A percentile compares a stretch with the other conserved stretches of the same genome.
phyloP scores from a whole-genome alignment of 2,888 invertebrate species.

The Scaptomyza parva region DNA sequence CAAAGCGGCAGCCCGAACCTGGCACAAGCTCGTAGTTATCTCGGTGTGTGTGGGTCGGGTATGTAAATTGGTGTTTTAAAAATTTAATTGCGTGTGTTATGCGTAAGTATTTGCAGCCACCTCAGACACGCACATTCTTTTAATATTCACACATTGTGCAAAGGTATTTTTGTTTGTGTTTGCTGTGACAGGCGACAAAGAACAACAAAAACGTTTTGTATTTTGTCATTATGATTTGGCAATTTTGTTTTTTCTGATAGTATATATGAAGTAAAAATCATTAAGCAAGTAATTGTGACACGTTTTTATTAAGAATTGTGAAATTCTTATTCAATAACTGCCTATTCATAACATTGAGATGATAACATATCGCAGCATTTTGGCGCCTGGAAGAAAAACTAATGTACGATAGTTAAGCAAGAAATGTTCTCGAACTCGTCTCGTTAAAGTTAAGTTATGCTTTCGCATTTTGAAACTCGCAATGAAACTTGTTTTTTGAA shows the following conservation, averaged over 20 bases:
- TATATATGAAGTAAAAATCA: not conserved
- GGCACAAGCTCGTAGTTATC: constrained; percentile 11
- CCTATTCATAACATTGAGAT: not conserved
- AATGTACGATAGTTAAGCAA: not conserved
- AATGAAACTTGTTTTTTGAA: not conserved
- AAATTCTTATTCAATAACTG: not conserved
- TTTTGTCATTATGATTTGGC: not conserved
- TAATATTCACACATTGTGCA: constrained; percentile 65
- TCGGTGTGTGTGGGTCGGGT: constrained; percentile 51
- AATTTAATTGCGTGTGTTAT: constrained; percentile 75
- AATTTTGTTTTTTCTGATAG: not conserved
- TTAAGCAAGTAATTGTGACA: not conserved
- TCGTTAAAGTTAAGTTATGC: too few species aligned
- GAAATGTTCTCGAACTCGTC: too few species aligned
- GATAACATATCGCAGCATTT: not conserved
- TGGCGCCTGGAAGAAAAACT: not conserved
- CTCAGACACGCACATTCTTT: constrained; percentile 69
- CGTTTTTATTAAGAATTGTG: not conserved
- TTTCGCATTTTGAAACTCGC: too few species aligned
- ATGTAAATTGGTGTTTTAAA: constrained; percentile 72
- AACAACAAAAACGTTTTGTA: constrained; percentile 2
- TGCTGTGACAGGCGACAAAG: constrained; percentile 43
- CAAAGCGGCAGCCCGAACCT: constrained; percentile 26
- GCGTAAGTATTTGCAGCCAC: constrained; percentile 67
- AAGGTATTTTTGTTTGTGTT: constrained; percentile 9